phyloP scores from a whole-genome alignment of 2,113 vertebrate genomes.

The Myotis lucifugus region DNA sequence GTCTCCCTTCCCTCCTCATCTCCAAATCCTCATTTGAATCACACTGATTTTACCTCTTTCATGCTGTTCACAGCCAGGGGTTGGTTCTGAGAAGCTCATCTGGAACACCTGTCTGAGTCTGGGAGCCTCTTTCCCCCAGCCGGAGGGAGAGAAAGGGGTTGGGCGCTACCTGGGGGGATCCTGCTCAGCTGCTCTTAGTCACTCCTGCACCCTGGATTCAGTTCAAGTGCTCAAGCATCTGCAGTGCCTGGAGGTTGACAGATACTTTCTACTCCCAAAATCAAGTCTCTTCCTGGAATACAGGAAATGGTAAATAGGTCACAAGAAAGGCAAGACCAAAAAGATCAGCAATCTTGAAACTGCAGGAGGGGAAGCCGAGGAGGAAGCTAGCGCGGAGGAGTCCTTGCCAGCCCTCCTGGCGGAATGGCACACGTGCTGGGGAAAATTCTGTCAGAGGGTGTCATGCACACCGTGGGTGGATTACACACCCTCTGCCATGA shows the following conservation, averaged over 20 bases:
- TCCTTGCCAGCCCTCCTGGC: background rate
- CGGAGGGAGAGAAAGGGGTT: background rate
- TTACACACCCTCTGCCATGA: background rate
- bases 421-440: background rate
- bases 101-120: background rate
- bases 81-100: background rate
- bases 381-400: background rate
- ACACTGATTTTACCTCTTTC: background rate
- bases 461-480: conserved; percentile 26
- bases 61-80: background rate
- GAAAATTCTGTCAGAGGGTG: background rate
- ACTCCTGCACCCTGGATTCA: background rate
- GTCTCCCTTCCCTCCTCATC: background rate
- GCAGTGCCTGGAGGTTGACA: conserved; percentile 7
- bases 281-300: conserved; percentile 57
- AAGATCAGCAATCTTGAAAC: background rate
- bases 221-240: background rate
- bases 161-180: background rate
- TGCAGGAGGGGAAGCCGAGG: background rate
- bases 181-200: background rate
- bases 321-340: background rate
- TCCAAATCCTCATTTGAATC: background rate
- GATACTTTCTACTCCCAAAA: background rate
- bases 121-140: rapidly evolving
- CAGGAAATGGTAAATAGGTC: conserved; percentile 72